Conservation (phyloP, 2,888 invertebrate species). For the Onthophagus sagittarius region DNA sequence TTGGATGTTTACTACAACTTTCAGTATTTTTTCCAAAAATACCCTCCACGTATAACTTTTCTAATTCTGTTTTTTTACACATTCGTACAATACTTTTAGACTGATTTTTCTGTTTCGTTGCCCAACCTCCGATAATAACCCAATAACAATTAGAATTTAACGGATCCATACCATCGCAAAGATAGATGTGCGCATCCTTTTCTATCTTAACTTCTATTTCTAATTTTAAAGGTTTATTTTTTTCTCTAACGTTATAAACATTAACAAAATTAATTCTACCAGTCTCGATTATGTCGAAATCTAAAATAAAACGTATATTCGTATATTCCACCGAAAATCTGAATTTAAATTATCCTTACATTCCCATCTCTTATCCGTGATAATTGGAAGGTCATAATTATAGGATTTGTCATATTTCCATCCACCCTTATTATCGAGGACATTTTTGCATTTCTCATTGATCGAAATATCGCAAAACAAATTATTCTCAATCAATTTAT, state of each 20-base stretch:
- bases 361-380: not conserved
- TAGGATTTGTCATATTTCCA: not conserved
- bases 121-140: not conserved
- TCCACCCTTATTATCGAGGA: not conserved
- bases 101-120: not conserved
- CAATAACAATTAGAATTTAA: not conserved
- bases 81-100: not conserved
- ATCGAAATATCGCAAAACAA: not conserved
- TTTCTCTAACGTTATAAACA: not conserved
- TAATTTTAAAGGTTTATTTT: not conserved
- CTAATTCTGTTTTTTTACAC: not conserved
- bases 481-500: not conserved
- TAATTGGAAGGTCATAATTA: not conserved
- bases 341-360: not conserved
- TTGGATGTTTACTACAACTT: not conserved
- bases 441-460: not conserved
- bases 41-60: not conserved
- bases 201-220: not conserved
- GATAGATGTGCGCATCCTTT: not conserved
- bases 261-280: not conserved
- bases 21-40: not conserved
- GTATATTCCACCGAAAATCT: not conserved
- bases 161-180: not conserved
- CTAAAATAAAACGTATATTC: not conserved
- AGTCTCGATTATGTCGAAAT: not conserved